phyloP scores from a whole-genome alignment of 2,888 invertebrate genomes.

The Spicauda simplicius region DNA sequence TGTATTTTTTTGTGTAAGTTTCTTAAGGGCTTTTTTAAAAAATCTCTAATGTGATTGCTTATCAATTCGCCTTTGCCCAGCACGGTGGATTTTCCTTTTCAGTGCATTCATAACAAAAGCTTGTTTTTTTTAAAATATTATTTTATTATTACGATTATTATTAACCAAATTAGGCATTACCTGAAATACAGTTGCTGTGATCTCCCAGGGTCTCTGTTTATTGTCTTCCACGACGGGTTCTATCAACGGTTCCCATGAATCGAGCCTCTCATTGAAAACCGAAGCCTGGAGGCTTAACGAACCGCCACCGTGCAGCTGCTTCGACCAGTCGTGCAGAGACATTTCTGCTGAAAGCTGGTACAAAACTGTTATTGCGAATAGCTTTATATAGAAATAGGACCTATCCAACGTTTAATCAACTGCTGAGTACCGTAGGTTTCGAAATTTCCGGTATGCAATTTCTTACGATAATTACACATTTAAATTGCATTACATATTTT shows the following conservation, averaged over 20 bases:
- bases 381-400: neutral
- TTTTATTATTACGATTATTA: too few relatives aligned
- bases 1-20: too few relatives aligned
- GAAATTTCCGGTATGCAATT: too few relatives aligned
- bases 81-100: too few relatives aligned
- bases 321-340: conserved; percentile 88
- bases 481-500: too few relatives aligned
- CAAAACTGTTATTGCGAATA: conserved; percentile 13
- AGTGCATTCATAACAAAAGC: too few relatives aligned
- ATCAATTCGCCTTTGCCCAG: too few relatives aligned
- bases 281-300: conserved; percentile 73
- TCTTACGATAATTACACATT: too few relatives aligned
- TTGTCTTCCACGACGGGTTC: conserved; percentile 90
- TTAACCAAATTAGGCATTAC: conserved; percentile 54
- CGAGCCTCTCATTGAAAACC: conserved; percentile 88
- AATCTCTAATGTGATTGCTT: too few relatives aligned
- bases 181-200: conserved; percentile 87
- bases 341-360: conserved; percentile 82
- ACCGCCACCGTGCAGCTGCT: conserved; percentile 77
- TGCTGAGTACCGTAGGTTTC: neutral
- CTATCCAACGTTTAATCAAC: neutral
- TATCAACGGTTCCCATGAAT: conserved; percentile 93
- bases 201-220: conserved; percentile 89
- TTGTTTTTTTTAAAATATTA: too few relatives aligned
- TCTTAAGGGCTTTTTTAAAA: too few relatives aligned